Base-by-base conservation (phyloP, 2,888 invertebrate species). In the Liposcelis brunnea region DNA sequence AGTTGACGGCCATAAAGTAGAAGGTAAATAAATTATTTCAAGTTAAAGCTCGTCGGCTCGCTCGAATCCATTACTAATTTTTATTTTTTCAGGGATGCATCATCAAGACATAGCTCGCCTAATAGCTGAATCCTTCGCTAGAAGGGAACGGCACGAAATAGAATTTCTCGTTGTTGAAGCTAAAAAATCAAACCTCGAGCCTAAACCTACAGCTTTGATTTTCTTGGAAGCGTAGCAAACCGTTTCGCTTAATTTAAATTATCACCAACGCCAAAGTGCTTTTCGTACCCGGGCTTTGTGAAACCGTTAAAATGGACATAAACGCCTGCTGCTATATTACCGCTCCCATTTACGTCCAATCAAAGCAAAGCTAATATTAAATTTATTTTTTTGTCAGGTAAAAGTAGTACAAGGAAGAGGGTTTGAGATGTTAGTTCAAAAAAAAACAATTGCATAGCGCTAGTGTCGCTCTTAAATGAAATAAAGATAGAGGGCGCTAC, bases 151-250 rank as follows among this genome's bases (percentile, higher is more conserved):
- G 60, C 76, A 77, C 65, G 82, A 86, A 61, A 87, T 93, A 66
- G 89, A 90, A 69, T 87, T 94, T 69, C 74, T 91, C 59, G 91
- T 94, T 55, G 79, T 87, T 53, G 87, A 87, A 70, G 86, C 87
- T 55, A 87, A 87, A 68, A 86, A 86, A 67, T 85, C 85, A 58
- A 86, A 87, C 66, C 70, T 85, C 66, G 87, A 87, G 69, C 86
- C 85, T 57, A 87, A 87, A 69, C 87, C 86, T 54, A 86, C 87
- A 58, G 86, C 87, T 54, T 70, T 86, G 52, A 85, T 87, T 67
- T 87, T 87, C 68, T 68, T 87, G 69, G 86, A 87, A 72, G 84
- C 85, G 77, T 86, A 85, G 82, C 85, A 82, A 11, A 40, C 42
- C 44, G 42, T 42, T 36, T 19, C 40, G 16, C 35, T 35, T 16